Evolutionary conservation across 2,113 vertebrate species (phyloP), one percentile per base, ranked within the genome.

Genomic region (Eulemur macaco): DNA sequence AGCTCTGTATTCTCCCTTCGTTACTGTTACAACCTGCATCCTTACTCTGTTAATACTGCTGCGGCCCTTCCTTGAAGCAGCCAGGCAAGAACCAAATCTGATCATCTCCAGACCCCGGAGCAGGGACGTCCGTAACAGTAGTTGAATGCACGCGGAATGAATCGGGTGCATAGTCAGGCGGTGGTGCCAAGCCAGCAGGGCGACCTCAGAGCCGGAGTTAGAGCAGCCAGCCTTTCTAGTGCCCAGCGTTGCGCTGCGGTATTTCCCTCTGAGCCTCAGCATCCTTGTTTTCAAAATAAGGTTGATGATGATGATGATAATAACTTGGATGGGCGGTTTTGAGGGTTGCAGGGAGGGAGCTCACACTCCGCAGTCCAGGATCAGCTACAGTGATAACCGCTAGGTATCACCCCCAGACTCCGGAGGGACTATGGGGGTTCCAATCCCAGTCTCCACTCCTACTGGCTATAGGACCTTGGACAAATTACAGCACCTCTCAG

Each of bases 21-120:
- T 29, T 15, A 1, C 6, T 0, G 3, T 8, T 0, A 25, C 27
- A 1, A 7, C 0, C 13, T 3, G 8, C 12, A 0, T 18, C 5
- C n/a, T 25, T 17, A 18, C n/a, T 8, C 45, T 14, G 42, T 18
- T 10, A 1, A 0, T 3, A 3, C 7, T 3, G 11, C 25, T 8
- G 31, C 25, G 7, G 56, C 64, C 45, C 58, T 42, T 20, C 11
- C 6, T 3, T 0, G 27, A 42, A 15, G 76, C 3, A 21, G 86
- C 93, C 54, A 5, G 5, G 56, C 58, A n/a, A 29, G 11, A 39
- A 0, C 76, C 27, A 4, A 2, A 7, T 39, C 17, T 0, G 21
- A 1, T 12, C 47, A 10, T 6, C n/a, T 31, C 34, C 0, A 0
- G 25, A 3, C 13, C n/a, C 37, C 5, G 4, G n/a, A 12, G 27